Base-by-base conservation (phyloP, 2,888 invertebrate species). In the Pristionchus exspectatus region DNA sequence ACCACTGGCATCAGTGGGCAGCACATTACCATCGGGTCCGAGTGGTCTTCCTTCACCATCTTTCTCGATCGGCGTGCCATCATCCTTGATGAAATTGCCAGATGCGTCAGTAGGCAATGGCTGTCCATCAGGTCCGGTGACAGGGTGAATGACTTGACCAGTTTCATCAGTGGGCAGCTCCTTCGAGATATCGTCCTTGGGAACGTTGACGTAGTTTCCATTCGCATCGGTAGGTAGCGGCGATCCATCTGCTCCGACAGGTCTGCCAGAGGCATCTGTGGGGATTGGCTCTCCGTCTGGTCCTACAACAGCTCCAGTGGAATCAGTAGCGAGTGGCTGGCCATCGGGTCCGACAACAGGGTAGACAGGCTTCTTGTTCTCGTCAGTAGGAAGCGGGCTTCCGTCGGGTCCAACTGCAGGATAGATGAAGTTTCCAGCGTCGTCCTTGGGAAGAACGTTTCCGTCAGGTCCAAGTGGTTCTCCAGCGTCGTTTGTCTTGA, bases 371-470 rank as follows among this genome's bases (percentile, higher is more conserved):
- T 38, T 38, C 38, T 38, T 38, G 38, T 38, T 38, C 38, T 38
- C 38, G 38, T 38, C 38, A 38, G 38, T 38, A 38, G 38, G 38
- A 38, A 38, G 38, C 38, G 38, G 38, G 38, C 38, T 38, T 38
- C 38, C 38, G 38, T 38, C 38, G 38, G 38, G 38, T 38, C 38
- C 38, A 38, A 38, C 38, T 38, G 38, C 38, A 38, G 38, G 38
- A 38, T 38, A 38, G 38, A 85, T 59, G 59, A 59, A 85, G 85
- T 56, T 59, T 38, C 93, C 93, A 38, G 87, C 84, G 30, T 87
- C 83, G 84, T 94, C 93, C 18, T 91, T 93, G n/a, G 92, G 91
- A 38, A 94, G 72, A 27, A 90, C 88, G 5, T 89, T 72, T 44
- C 92, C 93, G 85, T 92, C 92, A 3, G 90, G 90, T 66, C 90